phyloP scores from a whole-genome alignment of 37 sponge, comb jelly and placozoan genomes.

The Corticium candelabrum region DNA sequence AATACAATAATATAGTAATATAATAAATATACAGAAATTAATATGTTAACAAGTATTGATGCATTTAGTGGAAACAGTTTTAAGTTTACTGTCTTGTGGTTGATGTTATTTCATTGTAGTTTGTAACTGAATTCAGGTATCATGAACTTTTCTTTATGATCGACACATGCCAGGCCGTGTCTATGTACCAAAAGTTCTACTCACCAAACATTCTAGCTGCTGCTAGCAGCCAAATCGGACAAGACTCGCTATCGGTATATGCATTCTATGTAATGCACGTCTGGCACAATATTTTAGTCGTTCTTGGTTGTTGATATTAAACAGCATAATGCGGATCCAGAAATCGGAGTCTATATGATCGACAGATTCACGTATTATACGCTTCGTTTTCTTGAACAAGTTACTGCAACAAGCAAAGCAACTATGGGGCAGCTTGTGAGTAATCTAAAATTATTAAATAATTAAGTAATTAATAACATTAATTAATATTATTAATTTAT shows the following conservation, averaged over 20 bases:
- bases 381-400: conserved; percentile 74
- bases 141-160: conserved; percentile 82
- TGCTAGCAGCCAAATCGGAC: conserved; percentile 62
- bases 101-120: neutral
- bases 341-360: conserved; percentile 84
- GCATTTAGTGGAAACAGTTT: neutral
- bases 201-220: conserved; percentile 86
- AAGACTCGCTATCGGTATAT: conserved; percentile 69
- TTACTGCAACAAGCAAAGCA: conserved; percentile 56
- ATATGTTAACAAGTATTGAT: neutral
- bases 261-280: neutral
- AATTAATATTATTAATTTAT: too few species aligned
- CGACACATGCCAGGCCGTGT: conserved; percentile 89
- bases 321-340: conserved; percentile 69
- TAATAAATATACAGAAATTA: neutral
- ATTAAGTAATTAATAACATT: too few species aligned
- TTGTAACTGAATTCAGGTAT: conserved; percentile 57
- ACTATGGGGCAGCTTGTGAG: conserved; percentile 65
- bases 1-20: neutral
- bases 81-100: neutral
- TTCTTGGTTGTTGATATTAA: neutral
- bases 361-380: conserved; percentile 93
- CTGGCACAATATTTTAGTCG: neutral
- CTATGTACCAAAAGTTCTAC: conserved; percentile 72
- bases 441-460: neutral